A percentile compares a stretch with the other conserved stretches of the same genome.
These are phyloP conservation scores for Scytalopus superciliaris DNA, from an alignment of 2,113 vertebrate species.

Conservation along the genomic window DNA sequence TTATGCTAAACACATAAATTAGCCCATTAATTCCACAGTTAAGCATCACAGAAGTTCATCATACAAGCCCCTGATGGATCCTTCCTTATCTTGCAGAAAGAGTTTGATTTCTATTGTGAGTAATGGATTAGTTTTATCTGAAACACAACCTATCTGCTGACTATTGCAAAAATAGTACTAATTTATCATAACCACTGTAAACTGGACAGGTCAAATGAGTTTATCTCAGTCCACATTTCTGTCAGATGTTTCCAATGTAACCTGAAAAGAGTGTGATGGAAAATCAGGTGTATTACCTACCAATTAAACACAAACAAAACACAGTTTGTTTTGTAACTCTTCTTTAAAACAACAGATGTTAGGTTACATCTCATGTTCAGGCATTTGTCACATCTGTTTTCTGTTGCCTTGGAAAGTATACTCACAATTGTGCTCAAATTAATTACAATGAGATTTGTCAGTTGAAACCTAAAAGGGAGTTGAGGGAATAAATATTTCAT, in stretches of 20 bases:
- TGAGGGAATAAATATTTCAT: constrained; percentile 17
- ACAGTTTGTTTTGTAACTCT: not conserved
- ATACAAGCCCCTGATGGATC: not conserved
- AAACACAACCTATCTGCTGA: not conserved
- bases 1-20: not conserved
- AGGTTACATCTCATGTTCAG: constrained; percentile 22
- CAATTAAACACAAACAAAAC: not conserved
- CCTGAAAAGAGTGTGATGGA: not conserved
- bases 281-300: not conserved
- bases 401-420: constrained; percentile 19
- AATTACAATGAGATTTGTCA: constrained; percentile 37
- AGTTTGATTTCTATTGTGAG: not conserved
- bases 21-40: not conserved
- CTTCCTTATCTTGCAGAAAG: not conserved
- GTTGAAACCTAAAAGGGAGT: constrained; percentile 6
- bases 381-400: constrained; percentile 40
- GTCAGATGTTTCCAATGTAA: not conserved
- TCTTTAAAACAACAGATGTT: constrained; percentile 33
- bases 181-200: not conserved
- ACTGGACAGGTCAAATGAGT: not conserved
- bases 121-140: not conserved
- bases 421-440: not conserved
- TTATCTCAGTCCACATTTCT: not conserved
- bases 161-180: not conserved
- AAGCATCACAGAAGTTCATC: not conserved